A percentile compares a stretch with the other conserved stretches of the same genome.
Conservation (phyloP, 1,140 invertebrate species). For the Polyergus mexicanus region DNA sequence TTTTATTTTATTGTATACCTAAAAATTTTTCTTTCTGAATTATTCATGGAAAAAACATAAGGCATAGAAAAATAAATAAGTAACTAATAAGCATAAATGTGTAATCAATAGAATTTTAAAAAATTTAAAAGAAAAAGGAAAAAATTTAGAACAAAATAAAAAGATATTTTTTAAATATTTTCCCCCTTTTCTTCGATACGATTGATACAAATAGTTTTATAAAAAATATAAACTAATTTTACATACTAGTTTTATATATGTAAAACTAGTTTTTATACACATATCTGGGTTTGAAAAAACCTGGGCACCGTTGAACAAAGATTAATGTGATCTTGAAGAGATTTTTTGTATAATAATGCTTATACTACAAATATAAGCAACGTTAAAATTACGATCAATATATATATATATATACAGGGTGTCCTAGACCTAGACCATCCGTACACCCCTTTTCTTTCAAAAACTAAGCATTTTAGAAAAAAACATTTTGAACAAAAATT, state of each 20-base stretch:
- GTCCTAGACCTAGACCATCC: too few relatives aligned
- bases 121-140: too few relatives aligned
- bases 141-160: background rate
- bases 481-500: too few relatives aligned
- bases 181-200: background rate
- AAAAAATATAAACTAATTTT: background rate
- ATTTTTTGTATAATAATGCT: slow-evolving; percentile 46
- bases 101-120: too few relatives aligned
- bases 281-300: background rate
- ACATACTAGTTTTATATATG: too few relatives aligned
- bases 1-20: background rate
- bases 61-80: background rate
- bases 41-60: background rate
- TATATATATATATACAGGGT: too few relatives aligned
- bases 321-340: slow-evolving; percentile 55
- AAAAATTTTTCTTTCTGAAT: slow-evolving; percentile 3
- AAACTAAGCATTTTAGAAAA: too few relatives aligned
- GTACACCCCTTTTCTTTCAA: too few relatives aligned
- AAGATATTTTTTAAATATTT: background rate
- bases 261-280: too few relatives aligned
- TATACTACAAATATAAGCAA: slow-evolving; percentile 3
- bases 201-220: background rate
- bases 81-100: background rate
- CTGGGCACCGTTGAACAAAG: background rate
- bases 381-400: slow-evolving; percentile 34